phyloP scores from a whole-genome alignment of 2,888 invertebrate species.

The Cybosia mesomella region DNA sequence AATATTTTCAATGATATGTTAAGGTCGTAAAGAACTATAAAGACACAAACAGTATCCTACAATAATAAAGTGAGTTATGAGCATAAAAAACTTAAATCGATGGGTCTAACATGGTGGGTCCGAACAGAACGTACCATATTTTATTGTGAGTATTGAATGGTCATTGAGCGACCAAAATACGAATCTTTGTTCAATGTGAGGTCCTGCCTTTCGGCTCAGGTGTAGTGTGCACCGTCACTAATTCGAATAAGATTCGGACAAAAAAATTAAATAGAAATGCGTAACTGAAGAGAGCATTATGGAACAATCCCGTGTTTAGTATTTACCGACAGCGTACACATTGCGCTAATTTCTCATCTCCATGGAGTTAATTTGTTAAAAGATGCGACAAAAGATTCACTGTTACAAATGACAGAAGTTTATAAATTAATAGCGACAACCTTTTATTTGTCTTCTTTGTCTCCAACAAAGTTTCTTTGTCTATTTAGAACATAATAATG shows the following conservation, averaged over 20 bases:
- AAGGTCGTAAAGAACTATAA: constrained; percentile 74
- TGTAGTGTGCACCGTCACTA: constrained; percentile 81
- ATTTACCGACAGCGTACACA: constrained; percentile 65
- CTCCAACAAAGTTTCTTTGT: constrained; percentile 81
- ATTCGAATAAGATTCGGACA: constrained; percentile 69
- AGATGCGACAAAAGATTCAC: constrained; percentile 72
- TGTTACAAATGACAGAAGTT: constrained; percentile 83
- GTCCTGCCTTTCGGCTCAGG: constrained; percentile 80
- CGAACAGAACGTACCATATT: constrained; percentile 68
- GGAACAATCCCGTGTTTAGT: constrained; percentile 57
- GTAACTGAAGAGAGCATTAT: constrained; percentile 67
- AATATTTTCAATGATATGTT: constrained; percentile 37
- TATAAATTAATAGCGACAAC: constrained; percentile 83
- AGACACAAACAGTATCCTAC: constrained; percentile 66
- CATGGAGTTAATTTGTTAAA: constrained; percentile 68
- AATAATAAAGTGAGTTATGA: constrained; percentile 71
- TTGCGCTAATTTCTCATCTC: constrained; percentile 78
- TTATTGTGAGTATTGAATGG: constrained; percentile 79
- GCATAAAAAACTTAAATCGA: constrained; percentile 68
- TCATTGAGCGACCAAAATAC: constrained; percentile 77
- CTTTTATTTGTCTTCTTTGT: constrained; percentile 82
- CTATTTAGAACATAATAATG: constrained; percentile 82
- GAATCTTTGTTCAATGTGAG: constrained; percentile 76
- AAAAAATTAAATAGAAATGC: constrained; percentile 70
- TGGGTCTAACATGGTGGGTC: constrained; percentile 75